phyloP scores from a whole-genome alignment of 2,113 vertebrate species.

The Limnothrissa miodon region DNA sequence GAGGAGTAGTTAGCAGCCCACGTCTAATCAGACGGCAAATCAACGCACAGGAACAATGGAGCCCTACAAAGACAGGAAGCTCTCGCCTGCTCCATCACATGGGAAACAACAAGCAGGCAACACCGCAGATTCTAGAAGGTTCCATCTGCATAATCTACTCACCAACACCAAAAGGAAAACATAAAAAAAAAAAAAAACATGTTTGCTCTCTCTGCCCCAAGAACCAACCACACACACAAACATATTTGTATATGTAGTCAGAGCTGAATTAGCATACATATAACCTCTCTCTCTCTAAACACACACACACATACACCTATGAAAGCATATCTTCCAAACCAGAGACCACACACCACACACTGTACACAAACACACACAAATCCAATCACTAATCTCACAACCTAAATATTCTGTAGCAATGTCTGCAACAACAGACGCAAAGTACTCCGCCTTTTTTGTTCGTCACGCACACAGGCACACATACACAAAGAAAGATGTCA shows the following conservation, averaged over 20 bases:
- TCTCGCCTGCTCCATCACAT: conserved; percentile 32
- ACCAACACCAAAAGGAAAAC: neutral
- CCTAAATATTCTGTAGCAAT: neutral
- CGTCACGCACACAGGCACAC: neutral
- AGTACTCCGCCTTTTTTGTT: neutral
- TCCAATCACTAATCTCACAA: neutral
- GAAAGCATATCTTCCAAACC: conserved; percentile 19
- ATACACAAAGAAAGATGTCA: conserved; percentile 4
- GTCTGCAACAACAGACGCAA: neutral
- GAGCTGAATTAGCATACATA: too few relatives aligned
- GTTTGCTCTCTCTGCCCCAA: neutral
- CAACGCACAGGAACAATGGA: conserved; percentile 51
- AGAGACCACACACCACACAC: neutral
- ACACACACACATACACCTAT: neutral
- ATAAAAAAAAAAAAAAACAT: neutral
- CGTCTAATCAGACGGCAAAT: conserved; percentile 52
- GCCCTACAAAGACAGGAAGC: conserved; percentile 65
- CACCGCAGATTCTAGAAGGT: conserved; percentile 45
- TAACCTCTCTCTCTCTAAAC: neutral
- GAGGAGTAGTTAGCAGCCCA: too few relatives aligned
- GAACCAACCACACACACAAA: neutral
- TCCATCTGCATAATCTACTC: conserved; percentile 48
- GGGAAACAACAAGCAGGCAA: conserved; percentile 11
- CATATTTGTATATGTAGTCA: too few relatives aligned
- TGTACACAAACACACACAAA: conserved; percentile 6